phyloP scores from a whole-genome alignment of 2,888 invertebrate genomes.

The Polyploca ridens region DNA sequence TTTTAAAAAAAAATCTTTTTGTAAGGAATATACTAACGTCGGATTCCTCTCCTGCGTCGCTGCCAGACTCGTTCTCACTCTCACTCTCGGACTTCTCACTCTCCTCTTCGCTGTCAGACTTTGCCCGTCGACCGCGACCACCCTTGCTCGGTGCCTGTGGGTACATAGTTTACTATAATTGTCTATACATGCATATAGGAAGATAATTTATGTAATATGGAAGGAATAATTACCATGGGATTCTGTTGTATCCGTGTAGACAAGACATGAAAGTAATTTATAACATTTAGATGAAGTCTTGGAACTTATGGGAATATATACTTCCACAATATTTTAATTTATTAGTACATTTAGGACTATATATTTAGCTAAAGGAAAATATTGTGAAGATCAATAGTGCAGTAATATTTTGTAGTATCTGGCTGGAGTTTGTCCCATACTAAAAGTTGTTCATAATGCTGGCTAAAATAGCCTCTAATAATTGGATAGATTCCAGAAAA shows the following conservation, averaged over 20 bases:
- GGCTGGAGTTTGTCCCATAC: too few species aligned
- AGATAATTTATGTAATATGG: conserved; percentile 7
- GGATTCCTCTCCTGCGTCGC: conserved; percentile 78
- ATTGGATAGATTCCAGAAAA: too few species aligned
- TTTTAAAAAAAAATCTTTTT: neutral
- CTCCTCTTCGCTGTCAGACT: conserved; percentile 80
- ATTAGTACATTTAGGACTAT: too few species aligned
- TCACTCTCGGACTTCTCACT: conserved; percentile 81
- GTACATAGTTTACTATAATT: conserved; percentile 13
- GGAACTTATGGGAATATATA: neutral
- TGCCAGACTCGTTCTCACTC: conserved; percentile 74
- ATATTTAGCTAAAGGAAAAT: too few species aligned
- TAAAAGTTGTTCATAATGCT: too few species aligned
- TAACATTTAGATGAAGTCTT: neutral
- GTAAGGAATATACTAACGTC: conserved; percentile 63
- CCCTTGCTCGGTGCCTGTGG: conserved; percentile 49
- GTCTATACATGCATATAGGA: neutral
- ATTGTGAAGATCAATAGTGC: too few species aligned
- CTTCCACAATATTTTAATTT: too few species aligned
- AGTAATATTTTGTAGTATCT: too few species aligned
- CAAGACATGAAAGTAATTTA: neutral
- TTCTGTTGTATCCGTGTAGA: neutral
- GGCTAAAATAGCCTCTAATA: too few species aligned
- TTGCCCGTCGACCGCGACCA: conserved; percentile 68
- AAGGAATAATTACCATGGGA: neutral